Evolutionary conservation across 2,888 invertebrate species (phyloP).

Genomic region (Macrosiphum euphorbiae): DNA sequence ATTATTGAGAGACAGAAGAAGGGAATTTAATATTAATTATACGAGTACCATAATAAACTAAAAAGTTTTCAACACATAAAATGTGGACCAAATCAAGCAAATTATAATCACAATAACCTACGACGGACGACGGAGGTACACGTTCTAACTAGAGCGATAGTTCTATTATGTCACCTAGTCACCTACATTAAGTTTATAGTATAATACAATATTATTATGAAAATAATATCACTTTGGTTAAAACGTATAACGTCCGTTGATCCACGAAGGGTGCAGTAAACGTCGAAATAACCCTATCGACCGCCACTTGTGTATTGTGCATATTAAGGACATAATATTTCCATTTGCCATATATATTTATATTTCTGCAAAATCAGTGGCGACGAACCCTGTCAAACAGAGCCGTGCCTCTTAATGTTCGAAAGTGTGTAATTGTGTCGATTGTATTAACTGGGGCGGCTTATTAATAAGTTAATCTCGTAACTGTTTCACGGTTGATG

Average conservation of each 20-base stretch:
- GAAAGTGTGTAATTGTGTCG: background rate
- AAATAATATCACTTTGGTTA: background rate
- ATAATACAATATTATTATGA: no score
- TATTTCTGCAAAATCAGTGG: background rate
- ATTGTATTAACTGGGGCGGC: no score
- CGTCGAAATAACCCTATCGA: background rate
- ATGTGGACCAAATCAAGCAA: background rate
- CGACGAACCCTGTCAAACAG: background rate
- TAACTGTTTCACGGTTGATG: background rate
- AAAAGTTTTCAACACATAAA: background rate
- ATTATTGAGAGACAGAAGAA: background rate
- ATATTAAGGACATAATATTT: no score
- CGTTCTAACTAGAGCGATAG: background rate
- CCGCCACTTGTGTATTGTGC: background rate
- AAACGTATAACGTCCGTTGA: background rate
- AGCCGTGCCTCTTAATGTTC: background rate
- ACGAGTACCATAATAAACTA: no score
- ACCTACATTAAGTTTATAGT: background rate
- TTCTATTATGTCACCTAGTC: no score
- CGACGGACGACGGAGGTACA: background rate
- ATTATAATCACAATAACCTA: background rate
- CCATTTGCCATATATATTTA: no score
- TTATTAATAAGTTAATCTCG: background rate
- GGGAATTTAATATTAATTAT: background rate
- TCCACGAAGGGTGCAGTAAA: background rate